phyloP scores from a whole-genome alignment of 2,797 vertebrate species.

The Pangasius macronema region DNA sequence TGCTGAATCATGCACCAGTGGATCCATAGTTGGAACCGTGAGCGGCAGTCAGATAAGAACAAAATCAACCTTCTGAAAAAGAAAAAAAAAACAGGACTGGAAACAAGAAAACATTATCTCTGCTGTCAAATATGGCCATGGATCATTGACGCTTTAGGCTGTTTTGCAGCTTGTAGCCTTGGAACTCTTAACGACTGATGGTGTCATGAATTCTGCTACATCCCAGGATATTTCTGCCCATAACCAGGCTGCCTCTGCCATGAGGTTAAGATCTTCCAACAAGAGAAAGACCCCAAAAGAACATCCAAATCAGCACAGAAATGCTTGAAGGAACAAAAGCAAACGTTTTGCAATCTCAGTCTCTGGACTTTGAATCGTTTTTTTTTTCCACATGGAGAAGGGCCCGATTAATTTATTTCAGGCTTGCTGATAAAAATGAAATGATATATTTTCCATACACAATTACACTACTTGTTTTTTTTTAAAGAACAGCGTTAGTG shows the following conservation, averaged over 20 bases:
- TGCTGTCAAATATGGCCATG: background rate
- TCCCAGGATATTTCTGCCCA: background rate
- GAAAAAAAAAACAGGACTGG: background rate
- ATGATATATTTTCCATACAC: background rate
- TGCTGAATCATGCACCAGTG: background rate
- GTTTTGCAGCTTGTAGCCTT: background rate
- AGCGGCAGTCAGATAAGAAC: background rate
- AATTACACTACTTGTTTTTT: background rate
- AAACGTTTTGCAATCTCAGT: background rate
- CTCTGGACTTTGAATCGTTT: background rate
- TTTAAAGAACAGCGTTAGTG: background rate
- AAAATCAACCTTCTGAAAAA: background rate
- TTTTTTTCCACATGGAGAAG: background rate
- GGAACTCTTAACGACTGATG: background rate
- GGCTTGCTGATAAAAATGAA: background rate
- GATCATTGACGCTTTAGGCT: background rate
- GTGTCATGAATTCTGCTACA: background rate
- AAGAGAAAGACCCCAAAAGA: background rate
- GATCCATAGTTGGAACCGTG: background rate
- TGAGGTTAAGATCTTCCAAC: background rate
- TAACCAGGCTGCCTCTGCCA: background rate
- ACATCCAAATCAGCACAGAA: background rate
- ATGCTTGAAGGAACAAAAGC: background rate
- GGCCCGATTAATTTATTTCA: background rate
- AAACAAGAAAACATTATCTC: background rate